These are phyloP conservation scores for Leucoraja ocellata DNA, from an alignment of 2,797 vertebrate species.

Conservation along the genomic window DNA sequence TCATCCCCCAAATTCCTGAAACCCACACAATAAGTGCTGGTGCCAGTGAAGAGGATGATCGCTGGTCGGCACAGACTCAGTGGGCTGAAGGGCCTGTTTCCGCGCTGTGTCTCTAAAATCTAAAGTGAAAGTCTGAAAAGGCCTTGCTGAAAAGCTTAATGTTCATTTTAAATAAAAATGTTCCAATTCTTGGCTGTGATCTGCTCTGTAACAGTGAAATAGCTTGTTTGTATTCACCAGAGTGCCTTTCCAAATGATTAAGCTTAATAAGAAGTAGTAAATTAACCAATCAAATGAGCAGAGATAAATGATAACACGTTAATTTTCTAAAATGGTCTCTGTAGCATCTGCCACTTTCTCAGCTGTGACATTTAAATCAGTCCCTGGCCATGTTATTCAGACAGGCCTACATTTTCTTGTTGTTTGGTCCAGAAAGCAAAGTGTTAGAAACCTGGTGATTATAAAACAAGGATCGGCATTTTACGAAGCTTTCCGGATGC, in stretches of 20 bases:
- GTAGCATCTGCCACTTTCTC: not conserved
- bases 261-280: not conserved
- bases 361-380: not conserved
- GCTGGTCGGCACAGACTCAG: too few species aligned
- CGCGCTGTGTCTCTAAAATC: too few species aligned
- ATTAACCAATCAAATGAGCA: not conserved
- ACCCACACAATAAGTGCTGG: too few species aligned
- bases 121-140: too few species aligned
- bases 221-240: not conserved
- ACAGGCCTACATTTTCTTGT: not conserved
- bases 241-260: not conserved
- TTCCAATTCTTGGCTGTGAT: not conserved
- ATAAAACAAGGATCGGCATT: not conserved
- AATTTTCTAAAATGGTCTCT: not conserved
- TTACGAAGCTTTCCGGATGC: not conserved
- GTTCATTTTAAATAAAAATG: not conserved
- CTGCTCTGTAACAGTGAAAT: not conserved
- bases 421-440: not conserved
- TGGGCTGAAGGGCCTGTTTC: too few species aligned
- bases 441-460: not conserved
- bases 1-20: not conserved
- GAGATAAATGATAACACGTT: not conserved
- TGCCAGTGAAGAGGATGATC: too few species aligned
- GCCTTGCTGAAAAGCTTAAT: not conserved
- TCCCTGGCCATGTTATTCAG: not conserved